Evolutionary conservation across 2,797 vertebrate genomes (phyloP).

Genomic region (Anabas testudineus): DNA sequence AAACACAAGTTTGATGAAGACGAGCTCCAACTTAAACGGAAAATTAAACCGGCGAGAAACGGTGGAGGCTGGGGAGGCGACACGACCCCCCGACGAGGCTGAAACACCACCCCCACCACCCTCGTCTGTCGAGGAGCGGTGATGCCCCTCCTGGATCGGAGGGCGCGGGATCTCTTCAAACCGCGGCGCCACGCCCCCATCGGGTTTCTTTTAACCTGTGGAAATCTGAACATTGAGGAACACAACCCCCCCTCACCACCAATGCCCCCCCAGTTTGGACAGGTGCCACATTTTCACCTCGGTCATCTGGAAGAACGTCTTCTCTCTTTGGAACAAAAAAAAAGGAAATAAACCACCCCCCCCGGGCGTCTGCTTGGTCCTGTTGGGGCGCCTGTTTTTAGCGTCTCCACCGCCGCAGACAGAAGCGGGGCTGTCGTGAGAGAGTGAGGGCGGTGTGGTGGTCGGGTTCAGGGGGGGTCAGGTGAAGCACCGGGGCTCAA

Average conservation of each 20-base stretch:
- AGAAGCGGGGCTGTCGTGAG: background rate
- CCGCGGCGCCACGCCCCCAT: conserved; percentile 70
- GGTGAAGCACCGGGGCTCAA: conserved; percentile 61
- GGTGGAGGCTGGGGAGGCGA: conserved; percentile 73
- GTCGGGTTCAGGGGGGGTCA: conserved; percentile 31
- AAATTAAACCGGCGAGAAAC: conserved; percentile 76
- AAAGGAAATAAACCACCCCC: background rate
- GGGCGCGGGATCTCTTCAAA: conserved; percentile 82
- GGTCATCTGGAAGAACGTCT: conserved; percentile 23
- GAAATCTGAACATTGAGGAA: conserved; percentile 65
- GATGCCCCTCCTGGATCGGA: conserved; percentile 82
- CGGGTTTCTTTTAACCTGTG: conserved; percentile 59
- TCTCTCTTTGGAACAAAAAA: conserved; percentile 32
- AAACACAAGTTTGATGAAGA: conserved; percentile 71
- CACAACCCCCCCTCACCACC: conserved; percentile 24
- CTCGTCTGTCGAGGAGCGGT: conserved; percentile 85
- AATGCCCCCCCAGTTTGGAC: conserved; percentile 40
- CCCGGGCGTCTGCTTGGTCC: conserved; percentile 57
- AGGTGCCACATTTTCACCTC: conserved; percentile 63
- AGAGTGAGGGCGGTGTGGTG: conserved; percentile 45
- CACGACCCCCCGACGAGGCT: conserved; percentile 68
- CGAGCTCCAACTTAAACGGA: conserved; percentile 73
- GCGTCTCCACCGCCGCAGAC: conserved; percentile 36
- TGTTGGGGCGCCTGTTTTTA: conserved; percentile 71
- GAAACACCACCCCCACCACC: conserved; percentile 69